A percentile compares a stretch with the other conserved stretches of the same genome.
Evolutionary conservation across 2,888 invertebrate species (phyloP).

Genomic region (Eustalomyia histrio): DNA sequence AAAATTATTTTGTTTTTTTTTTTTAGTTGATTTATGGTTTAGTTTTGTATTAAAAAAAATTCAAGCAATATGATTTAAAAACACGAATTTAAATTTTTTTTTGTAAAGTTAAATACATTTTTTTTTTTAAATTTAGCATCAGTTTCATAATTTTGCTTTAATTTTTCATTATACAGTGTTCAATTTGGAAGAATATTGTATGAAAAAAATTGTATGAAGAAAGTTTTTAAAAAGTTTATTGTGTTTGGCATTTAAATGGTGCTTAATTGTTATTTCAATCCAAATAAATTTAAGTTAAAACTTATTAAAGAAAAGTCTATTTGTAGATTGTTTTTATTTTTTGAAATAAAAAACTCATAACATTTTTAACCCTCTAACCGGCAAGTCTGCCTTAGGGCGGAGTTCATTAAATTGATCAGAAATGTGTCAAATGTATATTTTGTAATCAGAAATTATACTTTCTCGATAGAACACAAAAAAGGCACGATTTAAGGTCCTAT

Average conservation of each 20-base stretch:
- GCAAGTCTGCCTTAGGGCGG: too few species aligned
- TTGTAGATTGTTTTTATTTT: too few species aligned
- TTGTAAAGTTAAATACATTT: neutral
- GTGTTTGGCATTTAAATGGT: neutral
- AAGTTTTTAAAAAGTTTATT: neutral
- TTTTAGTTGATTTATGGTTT: slow-evolving; percentile 6
- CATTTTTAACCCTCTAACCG: too few species aligned
- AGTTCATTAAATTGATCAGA: too few species aligned
- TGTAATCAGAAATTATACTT: too few species aligned
- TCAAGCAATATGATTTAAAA: neutral
- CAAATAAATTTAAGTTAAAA: neutral
- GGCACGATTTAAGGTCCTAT: too few species aligned
- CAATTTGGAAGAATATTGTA: neutral
- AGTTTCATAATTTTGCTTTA: neutral
- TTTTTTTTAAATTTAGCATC: neutral
- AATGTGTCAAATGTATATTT: too few species aligned
- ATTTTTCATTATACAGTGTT: neutral
- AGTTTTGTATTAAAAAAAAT: neutral
- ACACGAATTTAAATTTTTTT: neutral
- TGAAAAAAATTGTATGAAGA: neutral
- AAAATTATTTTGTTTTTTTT: slow-evolving; percentile 3
- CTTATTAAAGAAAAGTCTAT: neutral
- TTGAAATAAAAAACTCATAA: too few species aligned
- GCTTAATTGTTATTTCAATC: neutral
- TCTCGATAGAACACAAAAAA: too few species aligned